phyloP scores from a whole-genome alignment of 1,140 invertebrate genomes.

The Sinonovacula constricta region DNA sequence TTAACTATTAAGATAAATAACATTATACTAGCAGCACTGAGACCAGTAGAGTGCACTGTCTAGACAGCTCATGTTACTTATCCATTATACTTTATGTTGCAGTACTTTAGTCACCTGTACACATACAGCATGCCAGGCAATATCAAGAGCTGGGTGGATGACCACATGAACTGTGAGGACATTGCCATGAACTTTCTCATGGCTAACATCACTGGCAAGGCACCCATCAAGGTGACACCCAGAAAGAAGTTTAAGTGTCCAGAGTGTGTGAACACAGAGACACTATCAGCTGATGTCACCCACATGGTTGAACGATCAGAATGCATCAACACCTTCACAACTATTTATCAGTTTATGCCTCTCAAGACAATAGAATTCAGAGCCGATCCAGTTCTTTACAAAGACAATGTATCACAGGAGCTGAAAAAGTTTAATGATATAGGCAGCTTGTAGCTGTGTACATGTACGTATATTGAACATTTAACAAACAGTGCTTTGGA shows the following conservation, averaged over 20 bases:
- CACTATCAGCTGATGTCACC: constrained; percentile 92
- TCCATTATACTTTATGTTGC: no score
- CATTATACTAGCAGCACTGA: no score
- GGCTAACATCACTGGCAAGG: constrained; percentile 95
- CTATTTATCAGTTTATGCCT: constrained; percentile 92
- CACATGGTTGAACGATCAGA: constrained; percentile 96
- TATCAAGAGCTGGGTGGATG: constrained; percentile 97
- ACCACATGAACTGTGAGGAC: constrained; percentile 99
- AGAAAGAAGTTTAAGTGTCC: constrained; percentile 99
- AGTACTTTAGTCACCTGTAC: constrained; percentile 96
- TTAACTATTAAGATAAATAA: no score
- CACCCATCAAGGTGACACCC: constrained; percentile 97
- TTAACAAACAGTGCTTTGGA: background rate
- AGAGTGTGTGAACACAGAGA: constrained; percentile 95
- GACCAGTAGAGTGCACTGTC: no score
- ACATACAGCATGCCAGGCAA: constrained; percentile 94
- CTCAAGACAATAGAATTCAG: constrained; percentile 93
- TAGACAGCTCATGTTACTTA: no score
- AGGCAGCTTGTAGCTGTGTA: constrained; percentile 88
- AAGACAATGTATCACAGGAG: constrained; percentile 92
- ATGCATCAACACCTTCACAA: constrained; percentile 92
- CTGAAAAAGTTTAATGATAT: constrained; percentile 94
- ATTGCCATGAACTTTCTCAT: constrained; percentile 99
- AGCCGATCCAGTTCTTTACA: constrained; percentile 95
- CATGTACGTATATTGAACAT: background rate